Percentiles rank a stretch among this genome's conserved stretches.
Evolutionary conservation across 2,888 invertebrate genomes (phyloP).

Genomic region (Micoletzkya japonica): DNA sequence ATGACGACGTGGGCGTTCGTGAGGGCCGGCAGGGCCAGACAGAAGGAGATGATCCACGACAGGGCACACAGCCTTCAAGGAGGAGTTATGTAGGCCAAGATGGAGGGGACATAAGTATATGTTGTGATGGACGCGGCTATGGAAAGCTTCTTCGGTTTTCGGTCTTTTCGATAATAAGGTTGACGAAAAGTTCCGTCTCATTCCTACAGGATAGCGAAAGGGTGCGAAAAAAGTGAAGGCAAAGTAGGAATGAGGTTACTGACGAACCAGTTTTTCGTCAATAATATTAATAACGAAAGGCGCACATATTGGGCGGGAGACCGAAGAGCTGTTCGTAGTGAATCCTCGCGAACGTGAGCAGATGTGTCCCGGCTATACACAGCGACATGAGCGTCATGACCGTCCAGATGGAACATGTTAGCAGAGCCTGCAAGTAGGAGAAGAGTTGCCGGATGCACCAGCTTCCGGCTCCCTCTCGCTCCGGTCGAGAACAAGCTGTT

Average conservation of each 20-base stretch:
- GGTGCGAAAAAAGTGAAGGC: not conserved
- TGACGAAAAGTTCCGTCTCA: not conserved
- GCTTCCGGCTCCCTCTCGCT: not conserved
- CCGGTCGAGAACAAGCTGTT: too few species aligned
- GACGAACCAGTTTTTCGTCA: not conserved
- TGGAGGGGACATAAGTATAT: too few species aligned
- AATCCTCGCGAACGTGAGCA: slow-evolving; percentile 63
- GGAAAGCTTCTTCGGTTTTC: too few species aligned
- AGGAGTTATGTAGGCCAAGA: not conserved
- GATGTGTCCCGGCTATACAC: slow-evolving; percentile 63
- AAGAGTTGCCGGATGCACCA: not conserved
- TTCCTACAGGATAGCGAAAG: not conserved
- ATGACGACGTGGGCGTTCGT: slow-evolving; percentile 62
- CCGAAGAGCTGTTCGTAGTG: slow-evolving; percentile 64
- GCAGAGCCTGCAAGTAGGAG: slow-evolving; percentile 50
- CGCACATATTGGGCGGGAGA: slow-evolving; percentile 48
- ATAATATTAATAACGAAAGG: not conserved
- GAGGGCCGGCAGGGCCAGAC: slow-evolving; percentile 60
- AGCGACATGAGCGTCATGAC: slow-evolving; percentile 62
- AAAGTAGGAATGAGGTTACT: too few species aligned
- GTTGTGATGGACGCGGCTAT: too few species aligned
- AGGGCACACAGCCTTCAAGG: slow-evolving; percentile 50
- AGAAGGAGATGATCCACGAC: slow-evolving; percentile 59
- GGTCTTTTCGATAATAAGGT: too few species aligned
- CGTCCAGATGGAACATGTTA: slow-evolving; percentile 61